phyloP scores from a whole-genome alignment of 2,888 invertebrate genomes.

The Furcula furcula region DNA sequence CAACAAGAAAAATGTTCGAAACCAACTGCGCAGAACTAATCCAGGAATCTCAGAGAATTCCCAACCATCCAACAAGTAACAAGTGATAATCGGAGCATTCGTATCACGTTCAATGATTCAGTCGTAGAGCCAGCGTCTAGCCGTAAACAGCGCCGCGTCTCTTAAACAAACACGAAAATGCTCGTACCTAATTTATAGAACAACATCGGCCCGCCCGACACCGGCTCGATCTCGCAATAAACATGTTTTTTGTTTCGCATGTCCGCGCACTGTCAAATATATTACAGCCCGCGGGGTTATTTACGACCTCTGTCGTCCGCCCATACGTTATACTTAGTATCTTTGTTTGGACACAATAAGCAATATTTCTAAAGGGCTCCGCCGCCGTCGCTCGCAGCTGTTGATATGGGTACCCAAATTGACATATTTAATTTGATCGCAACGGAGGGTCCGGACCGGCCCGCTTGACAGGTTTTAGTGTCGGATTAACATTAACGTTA shows the following conservation, averaged over 20 bases:
- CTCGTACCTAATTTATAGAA: slow-evolving; percentile 65
- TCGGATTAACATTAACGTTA: slow-evolving; percentile 71
- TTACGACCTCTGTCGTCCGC: slow-evolving; percentile 79
- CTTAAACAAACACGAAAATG: slow-evolving; percentile 65
- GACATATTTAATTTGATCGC: slow-evolving; percentile 82
- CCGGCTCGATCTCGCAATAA: slow-evolving; percentile 70
- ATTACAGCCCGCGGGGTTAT: slow-evolving; percentile 80
- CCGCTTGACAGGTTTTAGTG: slow-evolving; percentile 79
- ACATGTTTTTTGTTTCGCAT: slow-evolving; percentile 81
- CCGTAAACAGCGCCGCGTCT: slow-evolving; percentile 28
- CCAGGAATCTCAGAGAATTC: neutral
- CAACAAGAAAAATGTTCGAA: neutral
- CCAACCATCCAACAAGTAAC: slow-evolving; percentile 25
- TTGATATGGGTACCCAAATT: slow-evolving; percentile 81
- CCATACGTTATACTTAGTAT: slow-evolving; percentile 82
- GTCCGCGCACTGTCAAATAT: slow-evolving; percentile 82
- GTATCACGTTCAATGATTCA: slow-evolving; percentile 26
- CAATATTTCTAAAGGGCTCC: slow-evolving; percentile 80
- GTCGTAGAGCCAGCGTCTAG: slow-evolving; percentile 22
- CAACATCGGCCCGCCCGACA: slow-evolving; percentile 29
- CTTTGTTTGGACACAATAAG: slow-evolving; percentile 83
- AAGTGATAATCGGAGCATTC: slow-evolving; percentile 31
- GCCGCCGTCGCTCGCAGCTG: slow-evolving; percentile 78
- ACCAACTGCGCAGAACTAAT: neutral
- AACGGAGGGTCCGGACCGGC: slow-evolving; percentile 68